phyloP scores from a whole-genome alignment of 2,888 invertebrate species.

The Glyphotaelius pellucidus region DNA sequence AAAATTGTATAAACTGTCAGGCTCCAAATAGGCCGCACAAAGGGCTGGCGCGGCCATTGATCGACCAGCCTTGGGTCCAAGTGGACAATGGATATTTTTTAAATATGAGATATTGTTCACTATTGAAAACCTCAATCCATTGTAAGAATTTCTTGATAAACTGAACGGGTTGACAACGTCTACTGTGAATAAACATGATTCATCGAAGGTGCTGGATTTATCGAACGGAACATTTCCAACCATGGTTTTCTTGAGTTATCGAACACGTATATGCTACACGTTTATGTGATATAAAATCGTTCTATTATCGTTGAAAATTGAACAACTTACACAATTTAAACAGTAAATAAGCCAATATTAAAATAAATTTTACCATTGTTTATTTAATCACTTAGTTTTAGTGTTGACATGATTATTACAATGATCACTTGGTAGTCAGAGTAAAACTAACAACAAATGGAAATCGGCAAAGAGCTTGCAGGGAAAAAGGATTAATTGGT shows the following conservation, averaged over 20 bases:
- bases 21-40: slow-evolving; percentile 39
- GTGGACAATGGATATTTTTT: slow-evolving; percentile 13
- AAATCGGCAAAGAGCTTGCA: not conserved
- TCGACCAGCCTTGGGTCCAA: slow-evolving; percentile 21
- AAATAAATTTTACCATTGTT: too few relatives aligned
- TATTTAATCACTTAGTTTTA: too few relatives aligned
- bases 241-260: not conserved
- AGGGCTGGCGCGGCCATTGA: not conserved
- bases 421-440: not conserved
- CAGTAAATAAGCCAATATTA: too few relatives aligned
- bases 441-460: not conserved
- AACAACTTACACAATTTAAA: too few relatives aligned
- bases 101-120: slow-evolving; percentile 17
- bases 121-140: slow-evolving; percentile 18
- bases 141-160: slow-evolving; percentile 24
- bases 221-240: not conserved
- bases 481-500: not conserved
- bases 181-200: not conserved
- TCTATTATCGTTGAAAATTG: too few relatives aligned
- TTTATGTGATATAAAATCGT: too few relatives aligned
- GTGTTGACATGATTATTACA: not conserved
- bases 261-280: not conserved
- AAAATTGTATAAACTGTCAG: slow-evolving; percentile 59
- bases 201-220: not conserved
- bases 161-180: not conserved